Conservation (phyloP, 2,113 vertebrate species). For the Microtus oregoni region DNA sequence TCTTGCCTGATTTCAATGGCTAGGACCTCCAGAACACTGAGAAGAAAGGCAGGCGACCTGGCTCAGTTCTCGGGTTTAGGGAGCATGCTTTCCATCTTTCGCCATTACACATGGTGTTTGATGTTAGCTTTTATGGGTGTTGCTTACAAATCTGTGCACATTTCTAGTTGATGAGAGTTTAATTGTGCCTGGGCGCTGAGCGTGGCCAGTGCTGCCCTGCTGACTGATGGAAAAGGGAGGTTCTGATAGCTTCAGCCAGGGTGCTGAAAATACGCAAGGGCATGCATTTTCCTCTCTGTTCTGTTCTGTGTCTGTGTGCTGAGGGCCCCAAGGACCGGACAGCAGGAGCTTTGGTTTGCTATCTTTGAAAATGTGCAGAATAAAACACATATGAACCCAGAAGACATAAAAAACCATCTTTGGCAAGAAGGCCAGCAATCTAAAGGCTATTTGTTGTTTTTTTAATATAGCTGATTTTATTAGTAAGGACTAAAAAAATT, state of each 20-base stretch:
- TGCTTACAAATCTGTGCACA: background rate
- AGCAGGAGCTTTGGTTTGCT: background rate
- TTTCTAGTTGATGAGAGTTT: background rate
- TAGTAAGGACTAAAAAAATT: slow-evolving; percentile 58
- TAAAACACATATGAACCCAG: background rate
- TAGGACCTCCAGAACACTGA: background rate
- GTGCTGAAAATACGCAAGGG: background rate
- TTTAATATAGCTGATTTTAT: slow-evolving; percentile 56
- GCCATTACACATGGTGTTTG: background rate
- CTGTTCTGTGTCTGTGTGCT: background rate
- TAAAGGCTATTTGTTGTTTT: background rate
- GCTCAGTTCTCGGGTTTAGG: background rate
- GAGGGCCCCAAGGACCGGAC: background rate
- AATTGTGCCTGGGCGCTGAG: background rate
- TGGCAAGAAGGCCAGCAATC: background rate
- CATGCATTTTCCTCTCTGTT: background rate
- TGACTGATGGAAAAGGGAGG: background rate
- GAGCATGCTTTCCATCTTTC: background rate
- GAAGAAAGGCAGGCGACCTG: background rate
- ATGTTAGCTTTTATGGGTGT: background rate
- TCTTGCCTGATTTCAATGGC: slow-evolving; percentile 7
- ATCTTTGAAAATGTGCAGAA: background rate
- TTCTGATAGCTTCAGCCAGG: background rate
- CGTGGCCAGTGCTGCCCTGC: background rate
- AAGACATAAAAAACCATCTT: background rate